Evolutionary conservation across 2,888 invertebrate species (phyloP).

Genomic region (Drosophila neonasuta): DNA sequence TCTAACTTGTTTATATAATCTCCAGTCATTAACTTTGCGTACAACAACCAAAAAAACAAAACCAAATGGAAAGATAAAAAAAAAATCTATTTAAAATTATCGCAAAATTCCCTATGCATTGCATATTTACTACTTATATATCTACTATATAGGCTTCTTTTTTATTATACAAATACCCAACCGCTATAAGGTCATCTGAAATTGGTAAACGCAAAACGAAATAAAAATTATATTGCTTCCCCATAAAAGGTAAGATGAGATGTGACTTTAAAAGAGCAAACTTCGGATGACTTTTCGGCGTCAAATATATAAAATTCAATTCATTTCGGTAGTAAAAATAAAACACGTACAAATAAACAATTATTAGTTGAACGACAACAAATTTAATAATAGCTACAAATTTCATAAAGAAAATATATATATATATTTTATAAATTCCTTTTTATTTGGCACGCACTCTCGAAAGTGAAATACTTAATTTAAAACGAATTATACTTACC

Average conservation of each 20-base stretch:
- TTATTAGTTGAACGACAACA: slow-evolving; percentile 42
- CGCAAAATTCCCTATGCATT: slow-evolving; percentile 65
- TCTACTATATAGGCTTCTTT: slow-evolving; percentile 28
- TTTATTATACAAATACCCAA: slow-evolving; percentile 7
- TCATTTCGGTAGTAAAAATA: slow-evolving; percentile 44
- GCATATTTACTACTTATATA: slow-evolving; percentile 41
- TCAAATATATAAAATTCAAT: slow-evolving; percentile 4
- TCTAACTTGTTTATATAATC: slow-evolving; percentile 68
- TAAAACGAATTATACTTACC: slow-evolving; percentile 27
- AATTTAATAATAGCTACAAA: slow-evolving; percentile 41
- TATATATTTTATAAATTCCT: slow-evolving; percentile 59
- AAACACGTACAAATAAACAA: slow-evolving; percentile 31
- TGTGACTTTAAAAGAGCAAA: slow-evolving; percentile 22
- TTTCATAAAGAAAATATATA: slow-evolving; percentile 22
- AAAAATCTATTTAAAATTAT: slow-evolving; percentile 54
- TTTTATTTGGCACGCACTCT: slow-evolving; percentile 78
- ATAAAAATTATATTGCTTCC: not conserved
- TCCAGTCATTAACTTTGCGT: slow-evolving; percentile 80
- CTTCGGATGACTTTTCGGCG: slow-evolving; percentile 45
- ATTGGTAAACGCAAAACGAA: slow-evolving; percentile 34
- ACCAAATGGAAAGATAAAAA: slow-evolving; percentile 48
- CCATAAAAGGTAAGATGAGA: slow-evolving; percentile 53
- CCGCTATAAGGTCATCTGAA: slow-evolving; percentile 48
- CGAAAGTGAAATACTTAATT: slow-evolving; percentile 43
- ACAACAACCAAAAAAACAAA: slow-evolving; percentile 39